Evolutionary conservation across 2,888 invertebrate species (phyloP).

Genomic region (Tethea ocularis): DNA sequence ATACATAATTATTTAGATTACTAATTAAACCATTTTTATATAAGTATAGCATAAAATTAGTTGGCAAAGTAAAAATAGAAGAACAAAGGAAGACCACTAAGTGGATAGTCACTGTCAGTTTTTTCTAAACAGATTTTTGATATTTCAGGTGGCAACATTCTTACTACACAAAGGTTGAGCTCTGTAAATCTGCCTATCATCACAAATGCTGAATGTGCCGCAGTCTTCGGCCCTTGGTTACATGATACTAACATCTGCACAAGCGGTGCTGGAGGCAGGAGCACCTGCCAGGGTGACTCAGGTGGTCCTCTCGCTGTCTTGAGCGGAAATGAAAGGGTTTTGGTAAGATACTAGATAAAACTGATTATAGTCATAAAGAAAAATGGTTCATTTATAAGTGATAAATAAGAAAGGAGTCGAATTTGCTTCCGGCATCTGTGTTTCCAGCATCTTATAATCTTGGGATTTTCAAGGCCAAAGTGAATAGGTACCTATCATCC

Average conservation of each 20-base stretch:
- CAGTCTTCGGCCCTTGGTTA: conserved; percentile 37
- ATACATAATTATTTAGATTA: too few species aligned
- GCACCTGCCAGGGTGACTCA: conserved; percentile 55
- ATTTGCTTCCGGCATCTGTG: too few species aligned
- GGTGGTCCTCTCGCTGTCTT: conserved; percentile 43
- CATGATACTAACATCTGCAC: conserved; percentile 53
- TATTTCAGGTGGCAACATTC: conserved; percentile 42
- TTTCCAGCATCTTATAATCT: too few species aligned
- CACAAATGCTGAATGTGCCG: conserved; percentile 42
- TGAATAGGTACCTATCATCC: too few species aligned
- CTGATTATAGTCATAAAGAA: neutral
- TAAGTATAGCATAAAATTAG: too few species aligned
- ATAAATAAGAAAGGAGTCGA: too few species aligned
- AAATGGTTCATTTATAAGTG: too few species aligned
- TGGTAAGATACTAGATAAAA: conserved; percentile 27
- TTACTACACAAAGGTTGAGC: conserved; percentile 42
- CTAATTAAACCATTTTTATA: too few species aligned
- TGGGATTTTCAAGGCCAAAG: too few species aligned
- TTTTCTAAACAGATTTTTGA: neutral
- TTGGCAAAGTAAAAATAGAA: too few species aligned
- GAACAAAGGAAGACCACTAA: neutral
- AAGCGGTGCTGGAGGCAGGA: conserved; percentile 48
- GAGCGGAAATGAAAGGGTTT: conserved; percentile 19
- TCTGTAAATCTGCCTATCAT: conserved; percentile 53
- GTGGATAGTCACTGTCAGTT: neutral